Conservation (phyloP, 2,113 vertebrate genomes). For the Psophia crepitans region DNA sequence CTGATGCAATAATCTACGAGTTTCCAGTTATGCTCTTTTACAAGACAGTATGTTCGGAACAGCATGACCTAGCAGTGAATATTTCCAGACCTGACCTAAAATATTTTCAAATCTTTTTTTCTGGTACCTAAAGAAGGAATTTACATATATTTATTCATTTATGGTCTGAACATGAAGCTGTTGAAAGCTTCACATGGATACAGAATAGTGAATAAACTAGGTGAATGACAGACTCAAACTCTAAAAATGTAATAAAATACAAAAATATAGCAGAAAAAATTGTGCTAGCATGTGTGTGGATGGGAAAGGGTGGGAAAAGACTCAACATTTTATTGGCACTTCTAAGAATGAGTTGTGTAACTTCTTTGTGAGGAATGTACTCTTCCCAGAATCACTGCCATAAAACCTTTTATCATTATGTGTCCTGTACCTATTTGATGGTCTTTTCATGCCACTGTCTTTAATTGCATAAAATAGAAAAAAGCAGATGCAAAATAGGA, state of each 20-base stretch:
- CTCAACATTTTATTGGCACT: slow-evolving; percentile 34
- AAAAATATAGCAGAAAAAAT: neutral
- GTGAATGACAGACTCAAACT: neutral
- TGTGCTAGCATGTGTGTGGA: neutral
- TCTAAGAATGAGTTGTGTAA: slow-evolving; percentile 27
- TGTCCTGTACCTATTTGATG: neutral
- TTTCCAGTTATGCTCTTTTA: neutral
- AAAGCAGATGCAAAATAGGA: neutral
- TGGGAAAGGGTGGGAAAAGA: neutral
- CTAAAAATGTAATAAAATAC: neutral
- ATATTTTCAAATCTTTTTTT: neutral
- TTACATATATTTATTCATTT: neutral
- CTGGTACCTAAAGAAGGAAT: neutral
- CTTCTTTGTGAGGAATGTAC: neutral
- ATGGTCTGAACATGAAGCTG: neutral
- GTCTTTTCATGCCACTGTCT: neutral
- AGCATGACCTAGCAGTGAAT: neutral
- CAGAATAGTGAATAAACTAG: neutral
- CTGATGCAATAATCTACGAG: neutral
- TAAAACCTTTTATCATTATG: slow-evolving; percentile 40
- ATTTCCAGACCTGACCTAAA: neutral
- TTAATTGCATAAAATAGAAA: slow-evolving; percentile 1
- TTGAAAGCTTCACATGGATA: neutral
- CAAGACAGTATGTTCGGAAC: neutral
- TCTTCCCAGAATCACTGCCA: slow-evolving; percentile 34